Base-by-base conservation (phyloP, 2,113 vertebrate species). In the Gavialis gangeticus region DNA sequence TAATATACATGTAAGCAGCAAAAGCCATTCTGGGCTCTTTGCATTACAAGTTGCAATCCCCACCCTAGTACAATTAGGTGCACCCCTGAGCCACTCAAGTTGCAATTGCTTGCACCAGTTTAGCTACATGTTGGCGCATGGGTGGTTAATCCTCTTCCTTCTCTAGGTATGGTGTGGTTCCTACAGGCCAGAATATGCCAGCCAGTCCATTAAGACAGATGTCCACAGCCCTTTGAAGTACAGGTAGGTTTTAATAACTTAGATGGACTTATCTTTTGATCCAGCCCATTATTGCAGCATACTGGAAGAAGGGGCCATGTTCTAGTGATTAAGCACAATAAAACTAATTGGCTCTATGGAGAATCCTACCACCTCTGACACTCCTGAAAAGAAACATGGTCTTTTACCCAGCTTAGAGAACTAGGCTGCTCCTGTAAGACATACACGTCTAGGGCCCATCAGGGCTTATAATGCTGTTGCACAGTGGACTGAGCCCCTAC, bases 221-320 rank as follows among this genome's bases (percentile, higher is more conserved):
- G 98, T 98, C 16, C 99, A 99, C 98, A 99, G 99, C 95, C 99
- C 99, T 67, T 97, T 99, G 88, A 99, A 99, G 92, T 99, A 99
- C 98, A 99, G 99, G 99, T 98, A 97, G 89, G 98, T 83, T 81
- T 71, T 27, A 27, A 9, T 0, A 21, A n/a, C 56, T 10, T 5
- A 3, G 24, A 2, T 14, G n/a, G 24, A 25, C 4, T 88, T 0
- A 0, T 15, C 46, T 46, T 46, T 12, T 15, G 28, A 4, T 34
- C 37, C 60, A 12, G 8, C 18, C 27, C 34, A 0, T n/a, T 10
- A 62, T n/a, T n/a, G 25, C 60, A 28, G 0, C 0, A 2, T 12
- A 57, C 79, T 0, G 0, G 55, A 58, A 8, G 16, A 59, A 34
- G 58, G 59, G 18, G 60, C 54, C 17, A 0, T 12, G 2, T 78